phyloP scores from a whole-genome alignment of 2,113 vertebrate species.

The Motacilla alba region DNA sequence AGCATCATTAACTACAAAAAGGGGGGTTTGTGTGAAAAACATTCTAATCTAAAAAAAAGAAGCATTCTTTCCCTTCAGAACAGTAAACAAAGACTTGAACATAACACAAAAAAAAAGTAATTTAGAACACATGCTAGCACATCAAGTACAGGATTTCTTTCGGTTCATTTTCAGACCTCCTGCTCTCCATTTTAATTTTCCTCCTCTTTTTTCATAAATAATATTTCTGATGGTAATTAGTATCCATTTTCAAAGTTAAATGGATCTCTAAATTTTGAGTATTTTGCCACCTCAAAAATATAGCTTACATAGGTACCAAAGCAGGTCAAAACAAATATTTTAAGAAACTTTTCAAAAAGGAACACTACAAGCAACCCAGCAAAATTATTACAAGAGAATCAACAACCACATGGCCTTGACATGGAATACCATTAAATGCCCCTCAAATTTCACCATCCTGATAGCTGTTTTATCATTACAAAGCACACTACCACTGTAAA shows the following conservation, averaged over 20 bases:
- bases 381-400: background rate
- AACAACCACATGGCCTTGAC: background rate
- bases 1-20: background rate
- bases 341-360: background rate
- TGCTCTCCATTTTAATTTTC: background rate
- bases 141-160: background rate
- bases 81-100: background rate
- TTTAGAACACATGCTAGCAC: background rate
- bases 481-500: background rate
- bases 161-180: background rate
- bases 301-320: background rate
- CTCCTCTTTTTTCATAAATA: background rate
- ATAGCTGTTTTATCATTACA: background rate
- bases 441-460: background rate
- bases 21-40: background rate
- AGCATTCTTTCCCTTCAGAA: background rate
- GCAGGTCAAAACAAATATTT: background rate
- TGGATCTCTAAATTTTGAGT: background rate
- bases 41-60: background rate
- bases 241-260: background rate
- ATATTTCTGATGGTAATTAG: background rate
- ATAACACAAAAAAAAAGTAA: background rate
- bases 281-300: background rate
- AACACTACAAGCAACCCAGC: background rate
- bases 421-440: background rate